Evolutionary conservation across 2,888 invertebrate genomes (phyloP), one percentile per base, ranked within the genome.

Genomic region (Griposia aprilina): DNA sequence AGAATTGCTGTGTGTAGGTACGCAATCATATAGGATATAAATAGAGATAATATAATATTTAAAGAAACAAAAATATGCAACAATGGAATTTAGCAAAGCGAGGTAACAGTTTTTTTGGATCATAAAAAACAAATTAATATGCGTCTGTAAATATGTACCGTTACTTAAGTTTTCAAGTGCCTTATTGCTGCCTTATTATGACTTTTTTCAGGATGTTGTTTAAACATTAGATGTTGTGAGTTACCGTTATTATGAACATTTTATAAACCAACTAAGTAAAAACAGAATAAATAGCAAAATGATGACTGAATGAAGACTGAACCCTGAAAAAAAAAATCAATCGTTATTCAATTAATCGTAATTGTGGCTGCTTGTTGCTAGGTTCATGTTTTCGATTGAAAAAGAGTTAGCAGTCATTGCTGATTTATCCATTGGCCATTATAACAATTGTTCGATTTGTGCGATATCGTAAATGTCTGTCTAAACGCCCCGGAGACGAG

Each of bases 361-460:
- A 62, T 66, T 63, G 60, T 45, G 30, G 3, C 23, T 41, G 55
- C 17, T 74, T 78, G 66, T 76, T 74, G 62, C 84, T 80, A 82
- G 52, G 72, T 55, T 17, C 52, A 76, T 55, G n/a, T 60, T 80
- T 80, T 62, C 65, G 57, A 74, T 83, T 62, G 85, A 60, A 81
- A 84, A 84, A 59, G 48, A 70, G 81, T 83, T 73, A 67, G 65
- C 15, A 66, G 60, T 85, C 72, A 76, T 81, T 83, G 81, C 48
- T 81, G 66, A 81, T 85, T 78, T 87, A 76, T 82, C 67, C 74
- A 78, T 78, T 67, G 65, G 50, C 65, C 69, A 68, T 86, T 85
- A 80, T 50, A 67, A 59, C 82, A 86, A 85, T 82, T 86, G 82
- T 67, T 74, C 72, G 62, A 85, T 76, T 82, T 72, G 77, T 71